Percentiles rank a stretch among this genome's conserved stretches.
These are phyloP conservation scores for Catagonus wagneri DNA, from an alignment of 2,113 vertebrate genomes.

Conservation along the genomic window DNA sequence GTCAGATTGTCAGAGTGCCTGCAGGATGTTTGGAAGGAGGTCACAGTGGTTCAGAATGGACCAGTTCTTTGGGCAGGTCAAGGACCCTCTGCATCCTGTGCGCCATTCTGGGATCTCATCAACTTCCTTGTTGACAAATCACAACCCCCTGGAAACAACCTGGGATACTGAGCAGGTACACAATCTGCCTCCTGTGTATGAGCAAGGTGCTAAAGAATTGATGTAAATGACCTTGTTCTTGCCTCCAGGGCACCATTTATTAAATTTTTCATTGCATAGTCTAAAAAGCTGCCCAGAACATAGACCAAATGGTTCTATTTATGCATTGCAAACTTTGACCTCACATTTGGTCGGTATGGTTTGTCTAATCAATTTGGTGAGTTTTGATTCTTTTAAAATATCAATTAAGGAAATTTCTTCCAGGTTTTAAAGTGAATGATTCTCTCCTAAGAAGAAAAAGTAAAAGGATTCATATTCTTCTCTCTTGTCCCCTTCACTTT, in stretches of 20 bases:
- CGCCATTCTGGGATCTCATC: neutral
- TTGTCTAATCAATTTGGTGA: neutral
- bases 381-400: neutral
- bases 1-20: neutral
- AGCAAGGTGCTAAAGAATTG: neutral
- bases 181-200: neutral
- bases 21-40: neutral
- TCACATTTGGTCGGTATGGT: neutral
- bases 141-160: neutral
- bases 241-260: neutral
- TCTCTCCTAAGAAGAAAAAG: neutral
- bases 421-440: neutral
- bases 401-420: neutral
- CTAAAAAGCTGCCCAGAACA: neutral
- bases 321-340: neutral
- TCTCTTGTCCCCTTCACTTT: neutral
- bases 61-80: neutral
- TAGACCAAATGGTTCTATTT: neutral
- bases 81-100: neutral
- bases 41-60: neutral
- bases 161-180: neutral
- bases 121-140: neutral
- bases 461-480: neutral
- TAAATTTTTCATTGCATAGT: neutral
- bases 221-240: neutral